These are phyloP conservation scores for Gracilinanus agilis DNA, from an alignment of 2,113 vertebrate genomes.

Conservation along the genomic window DNA sequence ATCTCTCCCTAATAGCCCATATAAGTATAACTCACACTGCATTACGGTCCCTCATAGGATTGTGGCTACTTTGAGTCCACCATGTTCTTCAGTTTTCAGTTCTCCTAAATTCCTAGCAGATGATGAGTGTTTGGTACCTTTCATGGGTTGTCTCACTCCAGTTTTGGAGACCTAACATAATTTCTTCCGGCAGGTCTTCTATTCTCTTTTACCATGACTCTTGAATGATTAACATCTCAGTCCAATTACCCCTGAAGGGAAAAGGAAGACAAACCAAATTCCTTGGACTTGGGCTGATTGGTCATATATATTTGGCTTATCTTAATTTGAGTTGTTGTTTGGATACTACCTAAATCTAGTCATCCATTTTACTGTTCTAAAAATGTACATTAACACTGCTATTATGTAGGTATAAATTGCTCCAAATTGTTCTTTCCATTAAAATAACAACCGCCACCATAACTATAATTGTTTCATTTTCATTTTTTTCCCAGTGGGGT, in stretches of 20 bases:
- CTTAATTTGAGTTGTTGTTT: not conserved
- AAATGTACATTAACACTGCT: not conserved
- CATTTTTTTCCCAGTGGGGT: not conserved
- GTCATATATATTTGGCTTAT: not conserved
- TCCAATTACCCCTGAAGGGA: not conserved
- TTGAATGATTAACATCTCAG: not conserved
- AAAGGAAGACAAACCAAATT: not conserved
- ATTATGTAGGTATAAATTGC: not conserved
- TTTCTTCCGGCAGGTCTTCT: not conserved
- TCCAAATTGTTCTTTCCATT: not conserved
- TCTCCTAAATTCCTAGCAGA: not conserved
- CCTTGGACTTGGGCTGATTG: not conserved
- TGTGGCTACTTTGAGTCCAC: not conserved
- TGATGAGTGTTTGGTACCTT: not conserved
- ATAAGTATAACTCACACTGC: not conserved
- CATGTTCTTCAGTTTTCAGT: not conserved
- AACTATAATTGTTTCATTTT: not conserved
- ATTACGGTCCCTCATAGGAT: not conserved
- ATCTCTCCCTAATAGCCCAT: not conserved
- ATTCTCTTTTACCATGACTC: not conserved
- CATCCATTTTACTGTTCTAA: not conserved
- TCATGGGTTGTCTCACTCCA: not conserved
- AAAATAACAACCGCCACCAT: not conserved
- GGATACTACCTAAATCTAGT: not conserved
- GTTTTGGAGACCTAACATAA: not conserved